These are phyloP conservation scores for Drosophila quadrilineata DNA, from an alignment of 1,140 invertebrate genomes.

Conservation along the genomic window DNA sequence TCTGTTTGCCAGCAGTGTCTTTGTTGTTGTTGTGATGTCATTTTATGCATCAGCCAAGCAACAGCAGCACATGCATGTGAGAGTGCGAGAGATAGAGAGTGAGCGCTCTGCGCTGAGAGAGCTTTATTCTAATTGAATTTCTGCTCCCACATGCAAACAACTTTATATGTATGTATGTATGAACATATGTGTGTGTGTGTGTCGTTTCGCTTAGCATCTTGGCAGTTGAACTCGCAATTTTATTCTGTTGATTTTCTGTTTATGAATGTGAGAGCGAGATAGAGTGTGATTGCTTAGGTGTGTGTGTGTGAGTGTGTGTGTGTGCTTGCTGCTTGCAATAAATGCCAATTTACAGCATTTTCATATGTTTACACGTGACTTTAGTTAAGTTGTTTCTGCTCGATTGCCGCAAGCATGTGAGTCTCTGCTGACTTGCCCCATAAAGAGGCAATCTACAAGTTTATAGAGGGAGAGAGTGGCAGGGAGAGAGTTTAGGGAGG, in stretches of 20 bases:
- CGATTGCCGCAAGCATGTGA: conserved; percentile 26
- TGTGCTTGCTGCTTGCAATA: conserved; percentile 50
- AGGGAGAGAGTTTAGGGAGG: too few relatives aligned
- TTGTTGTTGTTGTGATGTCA: conserved; percentile 42
- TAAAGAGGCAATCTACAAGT: too few relatives aligned
- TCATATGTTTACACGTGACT: conserved; percentile 66
- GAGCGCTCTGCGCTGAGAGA: conserved; percentile 9
- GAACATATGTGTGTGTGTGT: neutral
- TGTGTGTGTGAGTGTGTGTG: neutral
- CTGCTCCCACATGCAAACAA: conserved; percentile 34
- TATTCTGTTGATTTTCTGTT: conserved; percentile 64
- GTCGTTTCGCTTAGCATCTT: conserved; percentile 7
- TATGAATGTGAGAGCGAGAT: too few relatives aligned
- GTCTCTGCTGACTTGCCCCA: too few relatives aligned
- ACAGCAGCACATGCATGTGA: neutral
- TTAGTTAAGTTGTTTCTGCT: conserved; percentile 46
- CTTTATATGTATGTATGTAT: neutral
- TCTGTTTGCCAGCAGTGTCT: neutral
- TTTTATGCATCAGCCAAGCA: conserved; percentile 34
- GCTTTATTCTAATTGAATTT: conserved; percentile 70
- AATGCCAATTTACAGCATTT: conserved; percentile 72
- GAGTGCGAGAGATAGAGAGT: neutral
- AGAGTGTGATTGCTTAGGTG: conserved; percentile 13
- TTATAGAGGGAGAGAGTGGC: too few relatives aligned
- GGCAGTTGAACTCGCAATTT: conserved; percentile 64